Conservation (phyloP, 2,113 vertebrate genomes). For the Eptatretus burgeri region DNA sequence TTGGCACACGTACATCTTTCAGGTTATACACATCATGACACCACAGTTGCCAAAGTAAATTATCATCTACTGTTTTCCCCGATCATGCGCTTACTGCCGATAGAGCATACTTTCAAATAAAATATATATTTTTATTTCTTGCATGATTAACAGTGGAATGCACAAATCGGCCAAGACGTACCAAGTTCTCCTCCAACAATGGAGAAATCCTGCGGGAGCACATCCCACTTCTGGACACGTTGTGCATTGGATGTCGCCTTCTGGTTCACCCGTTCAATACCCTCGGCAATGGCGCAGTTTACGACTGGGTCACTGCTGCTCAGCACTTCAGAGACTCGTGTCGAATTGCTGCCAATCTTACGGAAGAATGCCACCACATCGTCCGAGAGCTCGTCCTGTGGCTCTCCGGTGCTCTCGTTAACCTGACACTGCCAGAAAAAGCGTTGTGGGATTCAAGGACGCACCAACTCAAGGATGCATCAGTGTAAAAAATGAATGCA, state of each 20-base stretch:
- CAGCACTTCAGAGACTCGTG: slow-evolving; percentile 26
- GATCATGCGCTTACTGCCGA: no score
- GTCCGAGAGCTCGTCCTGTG: slow-evolving; percentile 24
- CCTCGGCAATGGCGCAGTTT: slow-evolving; percentile 34
- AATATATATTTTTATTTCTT: no score
- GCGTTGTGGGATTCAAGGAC: not conserved
- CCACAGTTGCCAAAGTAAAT: no score
- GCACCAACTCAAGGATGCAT: no score
- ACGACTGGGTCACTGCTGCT: slow-evolving; percentile 20
- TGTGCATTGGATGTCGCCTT: slow-evolving; percentile 33
- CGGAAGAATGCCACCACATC: slow-evolving; percentile 30
- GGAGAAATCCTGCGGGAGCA: slow-evolving; percentile 53
- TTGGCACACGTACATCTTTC: no score
- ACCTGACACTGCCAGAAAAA: slow-evolving; percentile 22
- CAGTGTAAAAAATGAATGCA: no score
- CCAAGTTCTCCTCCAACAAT: slow-evolving; percentile 40
- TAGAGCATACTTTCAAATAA: no score
- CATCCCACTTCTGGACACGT: slow-evolving; percentile 45
- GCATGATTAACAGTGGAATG: no score
- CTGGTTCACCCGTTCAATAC: slow-evolving; percentile 30
- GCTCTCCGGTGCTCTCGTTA: slow-evolving; percentile 18
- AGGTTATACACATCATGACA: no score
- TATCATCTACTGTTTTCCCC: no score
- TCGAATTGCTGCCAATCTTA: slow-evolving; percentile 32
- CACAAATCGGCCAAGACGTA: slow-evolving; percentile 11